Percentiles rank a stretch among this genome's conserved stretches.
phyloP scores from a whole-genome alignment of 2,888 invertebrate species.

The Vanessa cardui region DNA sequence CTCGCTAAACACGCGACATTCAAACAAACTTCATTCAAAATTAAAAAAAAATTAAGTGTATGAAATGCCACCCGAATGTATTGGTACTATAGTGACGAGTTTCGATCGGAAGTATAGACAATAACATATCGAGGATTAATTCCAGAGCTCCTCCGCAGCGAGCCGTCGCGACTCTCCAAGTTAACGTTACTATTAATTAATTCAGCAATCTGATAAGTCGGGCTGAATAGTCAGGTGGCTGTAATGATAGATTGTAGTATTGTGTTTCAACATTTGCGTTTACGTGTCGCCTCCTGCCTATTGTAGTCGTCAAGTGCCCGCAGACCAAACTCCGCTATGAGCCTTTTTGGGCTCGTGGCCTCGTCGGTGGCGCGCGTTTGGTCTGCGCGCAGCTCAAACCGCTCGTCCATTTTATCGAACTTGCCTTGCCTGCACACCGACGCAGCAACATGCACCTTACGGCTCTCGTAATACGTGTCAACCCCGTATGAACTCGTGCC shows the following conservation, averaged over 20 bases:
- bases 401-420: constrained; percentile 24
- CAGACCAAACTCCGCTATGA: not conserved
- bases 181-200: constrained; percentile 29
- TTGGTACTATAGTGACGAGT: too few relatives aligned
- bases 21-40: too few relatives aligned
- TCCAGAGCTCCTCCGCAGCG: constrained; percentile 1
- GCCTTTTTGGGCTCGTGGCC: too few relatives aligned
- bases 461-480: constrained; percentile 9
- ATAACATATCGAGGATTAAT: not conserved
- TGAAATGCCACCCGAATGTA: too few relatives aligned
- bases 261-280: not conserved
- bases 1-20: not conserved
- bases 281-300: not conserved
- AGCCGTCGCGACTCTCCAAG: constrained; percentile 19
- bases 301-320: not conserved
- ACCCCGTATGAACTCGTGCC: constrained; percentile 4
- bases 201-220: constrained; percentile 6
- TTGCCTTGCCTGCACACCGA: constrained; percentile 30
- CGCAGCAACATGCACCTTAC: constrained; percentile 17
- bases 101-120: not conserved
- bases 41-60: not conserved
- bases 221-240: constrained; percentile 14
- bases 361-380: not conserved
- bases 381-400: constrained; percentile 1
- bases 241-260: not conserved